Evolutionary conservation across 2,888 invertebrate genomes (phyloP).

Genomic region (Melipona bicolor): DNA sequence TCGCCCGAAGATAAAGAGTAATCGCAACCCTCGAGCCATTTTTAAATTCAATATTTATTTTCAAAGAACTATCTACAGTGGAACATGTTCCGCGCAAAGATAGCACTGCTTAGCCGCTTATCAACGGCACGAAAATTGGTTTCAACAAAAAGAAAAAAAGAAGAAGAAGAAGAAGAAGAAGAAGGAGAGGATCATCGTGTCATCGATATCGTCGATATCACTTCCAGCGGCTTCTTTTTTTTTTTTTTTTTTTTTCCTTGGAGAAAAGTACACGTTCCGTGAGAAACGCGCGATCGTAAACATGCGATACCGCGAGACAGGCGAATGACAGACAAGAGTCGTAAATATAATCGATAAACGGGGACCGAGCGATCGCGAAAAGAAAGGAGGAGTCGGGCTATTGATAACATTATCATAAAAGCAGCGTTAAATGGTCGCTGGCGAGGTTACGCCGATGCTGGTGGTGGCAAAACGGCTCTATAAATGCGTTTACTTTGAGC

Average conservation of each 20-base stretch:
- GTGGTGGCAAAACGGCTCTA: constrained; percentile 78
- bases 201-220: not conserved
- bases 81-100: not conserved
- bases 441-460: constrained; percentile 73
- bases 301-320: constrained; percentile 4
- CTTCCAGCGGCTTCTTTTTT: not conserved
- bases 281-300: not conserved
- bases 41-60: not conserved
- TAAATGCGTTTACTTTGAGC: constrained; percentile 83
- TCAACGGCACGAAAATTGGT: not conserved
- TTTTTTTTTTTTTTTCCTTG: not conserved
- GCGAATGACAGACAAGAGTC: constrained; percentile 46
- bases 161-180: too few relatives aligned
- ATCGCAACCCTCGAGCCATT: not conserved
- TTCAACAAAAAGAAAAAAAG: not conserved
- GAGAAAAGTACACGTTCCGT: not conserved
- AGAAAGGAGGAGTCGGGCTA: constrained; percentile 62
- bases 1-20: not conserved
- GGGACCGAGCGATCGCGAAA: constrained; percentile 28
- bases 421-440: constrained; percentile 77
- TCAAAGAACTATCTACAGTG: not conserved
- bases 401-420: constrained; percentile 83
- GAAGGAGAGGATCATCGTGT: not conserved
- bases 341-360: constrained; percentile 56
- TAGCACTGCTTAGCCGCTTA: not conserved